Evolutionary conservation across 2,797 vertebrate genomes (phyloP), one percentile per base, ranked within the genome.

Genomic region (Paedocypris micromegethes): DNA sequence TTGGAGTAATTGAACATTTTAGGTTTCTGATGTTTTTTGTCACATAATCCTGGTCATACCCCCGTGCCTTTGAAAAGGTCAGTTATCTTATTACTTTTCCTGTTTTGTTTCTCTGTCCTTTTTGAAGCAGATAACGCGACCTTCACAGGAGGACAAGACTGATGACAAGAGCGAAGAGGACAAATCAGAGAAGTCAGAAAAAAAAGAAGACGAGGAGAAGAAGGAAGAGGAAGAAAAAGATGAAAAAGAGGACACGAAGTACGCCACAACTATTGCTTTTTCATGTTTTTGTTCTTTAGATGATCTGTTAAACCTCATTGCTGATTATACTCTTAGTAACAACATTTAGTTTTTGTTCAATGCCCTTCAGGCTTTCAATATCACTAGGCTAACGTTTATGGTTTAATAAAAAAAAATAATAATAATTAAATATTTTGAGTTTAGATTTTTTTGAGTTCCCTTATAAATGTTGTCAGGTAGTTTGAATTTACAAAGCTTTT

Each of bases 161-260:
- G 92, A 96, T 84, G 97, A 99, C 53, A 99, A 99, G 77, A 90
- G 82, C 85, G 94, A 99, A 86, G 96, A 99, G 74, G 97, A 99
- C 42, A 98, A 96, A 88, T 77, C 86, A 5, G 96, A 98, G 83
- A 98, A 95, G 86, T 83, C 86, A 7, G 96, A 98, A 86, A 99
- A 97, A 88, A 98, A 95, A 89, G 96, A 99, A 82, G 96, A 99
- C 71, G 91, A 92, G 46, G 96, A 99, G 84, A 97, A 94, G 85
- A 97, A 94, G 88, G 95, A 98, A 78, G 95, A 98, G 87, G 96
- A 98, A 85, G 97, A 99, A 86, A 99, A 98, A 87, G 97, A 99
- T 87, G 96, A 98, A 79, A 98, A 95, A 79, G 97, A 99, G 77
- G 95, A 99, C 62, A 89, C 93, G 64, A 96, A 95, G 95, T 97